Evolutionary conservation across 2,888 invertebrate genomes (phyloP).

Genomic region (Tipula helvola): DNA sequence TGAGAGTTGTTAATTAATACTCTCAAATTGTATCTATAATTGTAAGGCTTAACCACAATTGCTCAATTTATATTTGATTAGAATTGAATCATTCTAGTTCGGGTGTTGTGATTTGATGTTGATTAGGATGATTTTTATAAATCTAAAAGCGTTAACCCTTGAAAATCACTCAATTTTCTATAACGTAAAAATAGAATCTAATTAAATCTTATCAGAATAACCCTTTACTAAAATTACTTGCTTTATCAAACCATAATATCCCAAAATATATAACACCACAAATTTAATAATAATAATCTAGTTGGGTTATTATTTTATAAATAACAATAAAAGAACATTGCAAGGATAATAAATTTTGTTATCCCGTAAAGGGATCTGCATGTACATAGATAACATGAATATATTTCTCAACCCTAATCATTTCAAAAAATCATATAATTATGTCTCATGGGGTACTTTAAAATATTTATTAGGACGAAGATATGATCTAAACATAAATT

Average conservation of each 20-base stretch:
- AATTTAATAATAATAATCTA: not conserved
- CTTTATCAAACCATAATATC: not conserved
- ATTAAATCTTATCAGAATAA: not conserved
- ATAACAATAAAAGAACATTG: not conserved
- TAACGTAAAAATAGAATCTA: not conserved
- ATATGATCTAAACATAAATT: not conserved
- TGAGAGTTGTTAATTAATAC: no score
- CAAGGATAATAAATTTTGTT: not conserved
- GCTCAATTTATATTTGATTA: no score
- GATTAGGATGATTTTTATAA: not conserved
- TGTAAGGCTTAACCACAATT: no score
- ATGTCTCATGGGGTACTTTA: not conserved
- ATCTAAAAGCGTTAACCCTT: not conserved
- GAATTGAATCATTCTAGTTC: no score
- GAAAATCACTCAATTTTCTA: not conserved
- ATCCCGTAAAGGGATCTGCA: not conserved
- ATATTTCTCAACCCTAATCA: not conserved
- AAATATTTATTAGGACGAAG: not conserved
- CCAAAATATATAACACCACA: not conserved
- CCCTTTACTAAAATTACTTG: not conserved
- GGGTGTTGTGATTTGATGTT: no score
- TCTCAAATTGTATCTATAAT: no score
- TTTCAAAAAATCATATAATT: not conserved
- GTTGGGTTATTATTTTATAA: not conserved
- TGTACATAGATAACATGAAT: not conserved